These are phyloP conservation scores for Callinectes sapidus DNA, from an alignment of 2,888 invertebrate species.

Conservation along the genomic window DNA sequence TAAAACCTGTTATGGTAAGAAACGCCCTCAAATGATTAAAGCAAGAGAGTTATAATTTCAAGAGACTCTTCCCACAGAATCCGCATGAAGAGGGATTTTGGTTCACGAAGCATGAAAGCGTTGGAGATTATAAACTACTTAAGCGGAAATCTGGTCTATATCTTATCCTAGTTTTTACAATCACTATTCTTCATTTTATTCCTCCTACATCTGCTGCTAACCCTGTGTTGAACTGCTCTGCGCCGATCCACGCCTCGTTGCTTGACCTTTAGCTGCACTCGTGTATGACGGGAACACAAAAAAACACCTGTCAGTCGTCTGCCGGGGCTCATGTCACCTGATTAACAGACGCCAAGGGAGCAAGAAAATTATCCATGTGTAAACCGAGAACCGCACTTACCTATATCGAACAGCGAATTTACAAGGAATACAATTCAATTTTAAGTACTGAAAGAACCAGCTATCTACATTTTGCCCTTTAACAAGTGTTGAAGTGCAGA, in stretches of 20 bases:
- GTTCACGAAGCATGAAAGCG: too few species aligned
- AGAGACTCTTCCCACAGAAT: not conserved
- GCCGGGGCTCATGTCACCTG: not conserved
- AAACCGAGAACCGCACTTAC: not conserved
- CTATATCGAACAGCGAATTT: not conserved
- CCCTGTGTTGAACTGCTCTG: not conserved
- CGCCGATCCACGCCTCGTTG: not conserved
- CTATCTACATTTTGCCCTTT: not conserved
- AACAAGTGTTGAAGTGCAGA: not conserved
- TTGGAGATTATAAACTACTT: too few species aligned
- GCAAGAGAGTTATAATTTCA: not conserved
- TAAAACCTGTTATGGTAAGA: not conserved
- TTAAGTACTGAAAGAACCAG: not conserved
- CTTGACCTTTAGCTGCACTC: not conserved
- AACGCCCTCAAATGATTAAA: not conserved
- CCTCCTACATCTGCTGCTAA: not conserved
- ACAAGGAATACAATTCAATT: not conserved
- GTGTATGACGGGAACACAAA: not conserved
- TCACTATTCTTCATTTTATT: not conserved
- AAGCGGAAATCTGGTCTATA: too few species aligned
- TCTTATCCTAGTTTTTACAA: not conserved
- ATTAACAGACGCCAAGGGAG: not conserved
- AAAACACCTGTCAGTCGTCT: not conserved
- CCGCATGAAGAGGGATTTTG: not conserved
- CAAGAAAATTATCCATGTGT: not conserved